Base-by-base conservation (phyloP, 2,797 vertebrate species). In the Echeneis naucrates region DNA sequence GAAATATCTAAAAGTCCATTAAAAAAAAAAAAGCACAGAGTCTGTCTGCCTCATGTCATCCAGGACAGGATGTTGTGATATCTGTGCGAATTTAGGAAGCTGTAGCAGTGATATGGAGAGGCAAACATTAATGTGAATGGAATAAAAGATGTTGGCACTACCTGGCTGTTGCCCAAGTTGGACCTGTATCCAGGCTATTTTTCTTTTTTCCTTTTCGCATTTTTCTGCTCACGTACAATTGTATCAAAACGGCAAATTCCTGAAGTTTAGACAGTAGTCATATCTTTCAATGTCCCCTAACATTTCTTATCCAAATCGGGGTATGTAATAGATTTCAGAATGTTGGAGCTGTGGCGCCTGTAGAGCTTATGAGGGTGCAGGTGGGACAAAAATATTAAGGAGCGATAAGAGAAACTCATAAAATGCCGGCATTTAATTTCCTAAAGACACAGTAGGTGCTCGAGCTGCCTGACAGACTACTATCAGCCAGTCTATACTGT, bases 351-450 rank as follows among this genome's bases (percentile, higher is more conserved):
- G 59, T 53, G 42, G 78, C 32, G 64, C 16, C 65, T 47, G 56
- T 21, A 23, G 67, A 90, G 86, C 92, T 93, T 87, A 78, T 56
- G 80, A 75, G 52, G 64, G 68, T 69, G 48, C 79, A 84, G 85
- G 80, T 78, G 82, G 87, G 78, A 83, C 82, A 79, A 73, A 73
- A 84, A 79, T 88, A 88, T 86, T 72, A 85, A 35, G 52, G 64
- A 11, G 50, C 88, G 94, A 95, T 95, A 94, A 94, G 89, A 72
- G 44, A 77, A 88, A 88, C 85, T 93, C 92, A 93, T 92, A 89
- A 93, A 89, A 89, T 45, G 82, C 78, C 83, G 83, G 77, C 65
- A 68, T 92, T 94, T 95, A 88, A 94, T 95, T 94, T 94, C 93
- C 92, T 91, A 93, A 93, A 93, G 90, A 81, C 85, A 81, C 80